Base-by-base conservation (phyloP, 2,797 vertebrate genomes). In the Parauchenoglanis punctatus region DNA sequence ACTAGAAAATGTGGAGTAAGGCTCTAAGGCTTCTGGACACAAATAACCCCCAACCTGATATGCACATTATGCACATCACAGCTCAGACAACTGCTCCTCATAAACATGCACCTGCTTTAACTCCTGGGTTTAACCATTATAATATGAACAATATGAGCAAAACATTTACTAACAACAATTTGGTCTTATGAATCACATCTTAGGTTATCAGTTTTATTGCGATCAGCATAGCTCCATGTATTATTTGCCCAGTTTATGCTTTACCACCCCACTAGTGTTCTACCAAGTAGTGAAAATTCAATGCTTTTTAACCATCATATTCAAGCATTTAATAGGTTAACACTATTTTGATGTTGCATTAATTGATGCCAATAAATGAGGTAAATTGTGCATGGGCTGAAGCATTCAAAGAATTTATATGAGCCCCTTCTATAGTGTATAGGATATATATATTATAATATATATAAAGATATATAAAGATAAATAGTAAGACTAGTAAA, bases 1-100 rank as follows among this genome's bases (percentile, higher is more conserved):
- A 92, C 77, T 90, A 93, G 89, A 89, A 80, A 91, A 25, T 84
- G 87, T 93, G 91, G 91, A 81, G 54, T 44, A 52, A 56, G 73
- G 81, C 76, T 86, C 76, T 84, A 73, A 52, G 81, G 90, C 90
- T 93, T 93, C 87, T 91, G 52, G 56, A 83, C 63, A 75, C 35
- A 90, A 84, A 49, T 46, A 44, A 40, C 82, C 86, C 83, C 63
- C 75, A 44, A 81, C 83, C 73, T 7, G 86, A 68, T 78, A 78
- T 49, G 65, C 76, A 88, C 83, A 85, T 85, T 67, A 87, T 46
- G 84, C 84, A 28, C 40, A 70, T 52, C 75, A 81, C 11, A 81
- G n/a, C 25, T 77, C 40, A 52, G 23, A 89, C 73, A 80, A 78
- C 25, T 72, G 49, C 54, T 7, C 46, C 68, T n/a, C 25, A 52